Conservation (phyloP, 2,113 vertebrate species). For the Chiloscyllium plagiosum region DNA sequence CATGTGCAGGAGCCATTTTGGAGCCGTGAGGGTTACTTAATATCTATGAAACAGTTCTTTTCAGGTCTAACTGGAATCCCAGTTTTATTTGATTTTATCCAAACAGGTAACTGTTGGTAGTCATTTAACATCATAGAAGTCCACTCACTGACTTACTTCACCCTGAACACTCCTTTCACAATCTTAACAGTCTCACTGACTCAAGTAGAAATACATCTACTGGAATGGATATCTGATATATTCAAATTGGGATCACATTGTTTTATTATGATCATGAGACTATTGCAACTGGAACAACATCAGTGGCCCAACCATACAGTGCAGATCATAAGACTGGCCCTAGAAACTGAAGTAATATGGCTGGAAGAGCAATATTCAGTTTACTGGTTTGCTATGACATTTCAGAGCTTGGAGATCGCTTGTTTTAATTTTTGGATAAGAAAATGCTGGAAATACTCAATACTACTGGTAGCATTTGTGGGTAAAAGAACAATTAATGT, state of each 20-base stretch:
- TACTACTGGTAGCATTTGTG: too few species aligned
- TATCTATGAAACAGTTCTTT: too few species aligned
- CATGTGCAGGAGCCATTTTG: too few species aligned
- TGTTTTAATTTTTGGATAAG: too few species aligned
- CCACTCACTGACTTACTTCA: background rate
- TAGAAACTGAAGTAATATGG: background rate
- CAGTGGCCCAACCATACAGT: background rate
- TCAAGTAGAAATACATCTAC: background rate
- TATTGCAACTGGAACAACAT: background rate
- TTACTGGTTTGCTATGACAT: too few species aligned
- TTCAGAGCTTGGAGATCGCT: too few species aligned
- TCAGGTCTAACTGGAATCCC: too few species aligned
- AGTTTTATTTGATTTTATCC: background rate
- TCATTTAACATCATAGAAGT: background rate
- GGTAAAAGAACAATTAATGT: too few species aligned
- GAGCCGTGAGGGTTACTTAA: too few species aligned
- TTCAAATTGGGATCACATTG: background rate
- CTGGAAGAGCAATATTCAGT: background rate
- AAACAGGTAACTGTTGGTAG: background rate
- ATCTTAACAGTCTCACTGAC: background rate
- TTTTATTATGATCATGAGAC: background rate
- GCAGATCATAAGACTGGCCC: too few species aligned
- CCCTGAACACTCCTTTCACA: background rate
- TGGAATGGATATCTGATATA: background rate
- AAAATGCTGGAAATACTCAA: too few species aligned